A percentile compares a stretch with the other conserved stretches of the same genome.
These are phyloP conservation scores for Iguana delicatissima DNA, from an alignment of 2,797 vertebrate species.

Conservation along the genomic window DNA sequence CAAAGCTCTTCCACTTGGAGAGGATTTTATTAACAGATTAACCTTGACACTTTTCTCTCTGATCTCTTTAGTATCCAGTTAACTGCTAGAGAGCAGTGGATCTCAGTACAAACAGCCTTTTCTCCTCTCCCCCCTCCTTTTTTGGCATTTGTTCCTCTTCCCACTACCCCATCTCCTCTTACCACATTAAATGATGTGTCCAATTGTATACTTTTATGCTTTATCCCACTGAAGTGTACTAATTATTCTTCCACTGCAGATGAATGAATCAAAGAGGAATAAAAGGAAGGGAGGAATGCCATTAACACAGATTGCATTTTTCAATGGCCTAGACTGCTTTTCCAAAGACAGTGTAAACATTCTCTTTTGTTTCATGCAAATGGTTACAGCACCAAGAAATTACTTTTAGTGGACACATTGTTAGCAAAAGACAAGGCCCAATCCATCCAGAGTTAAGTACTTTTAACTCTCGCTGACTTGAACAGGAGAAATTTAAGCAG, in stretches of 20 bases:
- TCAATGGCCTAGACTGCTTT: slow-evolving; percentile 45
- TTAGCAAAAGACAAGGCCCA: background rate
- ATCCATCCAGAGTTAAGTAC: background rate
- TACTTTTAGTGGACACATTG: background rate
- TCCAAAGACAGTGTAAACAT: background rate
- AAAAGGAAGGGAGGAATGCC: slow-evolving; percentile 36
- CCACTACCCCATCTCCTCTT: background rate
- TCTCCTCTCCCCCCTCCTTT: background rate
- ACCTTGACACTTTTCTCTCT: slow-evolving; percentile 23
- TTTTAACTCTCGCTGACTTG: background rate
- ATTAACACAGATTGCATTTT: slow-evolving; percentile 34
- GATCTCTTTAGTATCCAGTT: background rate
- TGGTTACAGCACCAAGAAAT: background rate
- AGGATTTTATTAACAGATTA: slow-evolving; percentile 35
- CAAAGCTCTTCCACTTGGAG: background rate
- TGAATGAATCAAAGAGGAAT: slow-evolving; percentile 32
- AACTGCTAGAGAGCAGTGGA: slow-evolving; percentile 28
- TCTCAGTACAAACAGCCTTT: slow-evolving; percentile 48
- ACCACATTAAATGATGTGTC: slow-evolving; percentile 36
- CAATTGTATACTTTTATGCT: slow-evolving; percentile 28
- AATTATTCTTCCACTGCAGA: slow-evolving; percentile 30
- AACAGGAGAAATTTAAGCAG: background rate
- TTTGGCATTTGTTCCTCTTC: background rate
- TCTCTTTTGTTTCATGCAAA: background rate
- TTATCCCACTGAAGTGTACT: slow-evolving; percentile 16